Evolutionary conservation across 1,140 invertebrate genomes (phyloP), one percentile per base, ranked within the genome.

Genomic region (Drosophila pseudoananassae): DNA sequence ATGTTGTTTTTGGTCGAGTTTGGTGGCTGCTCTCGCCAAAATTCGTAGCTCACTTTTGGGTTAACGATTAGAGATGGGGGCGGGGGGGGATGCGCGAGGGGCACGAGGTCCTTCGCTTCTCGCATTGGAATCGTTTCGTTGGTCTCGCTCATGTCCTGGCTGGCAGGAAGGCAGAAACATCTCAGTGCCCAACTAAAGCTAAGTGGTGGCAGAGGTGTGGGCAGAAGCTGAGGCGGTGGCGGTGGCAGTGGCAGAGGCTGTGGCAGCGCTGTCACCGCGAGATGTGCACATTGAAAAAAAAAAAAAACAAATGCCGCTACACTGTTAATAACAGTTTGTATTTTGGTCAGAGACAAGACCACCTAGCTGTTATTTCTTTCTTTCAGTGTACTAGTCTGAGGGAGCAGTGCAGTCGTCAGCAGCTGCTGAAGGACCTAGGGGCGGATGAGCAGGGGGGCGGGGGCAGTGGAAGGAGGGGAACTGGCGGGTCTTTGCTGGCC

Each of bases 131-230:
- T 7, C 40, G 40, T 17, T 45, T 1, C 40, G 40, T 8, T 45
- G 8, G 43, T 46, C 43, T 46, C 17, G 43, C 17, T 46, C 17
- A 36, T 36, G 33, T 36, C 33, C 33, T 36, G 33, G 10, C 33
- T 12, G 15, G 17, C 43, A 46, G 43, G 50, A 61, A 45, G 33
- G n/a, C 51, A 31, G 29, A 52, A 47, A 49, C 36, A 31, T 69
- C 50, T 52, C 49, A 74, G 59, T 70, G 78, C 63, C 61, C 69
- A 84, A 57, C 81, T 77, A 84, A 73, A 46, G 20, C 15, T 17
- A 10, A 10, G 43, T 17, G 3, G n/a, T 1, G 43, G 14, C 43
- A 9, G 43, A n/a, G 43, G 15, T 10, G 1, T 15, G 43, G 43
- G 43, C 43, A 20, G 29, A 51, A 27, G 49, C 14, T 14, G 6